Evolutionary conservation across 2,113 vertebrate genomes (phyloP), one percentile per base, ranked within the genome.

Genomic region (Ancistrus triradiatus): DNA sequence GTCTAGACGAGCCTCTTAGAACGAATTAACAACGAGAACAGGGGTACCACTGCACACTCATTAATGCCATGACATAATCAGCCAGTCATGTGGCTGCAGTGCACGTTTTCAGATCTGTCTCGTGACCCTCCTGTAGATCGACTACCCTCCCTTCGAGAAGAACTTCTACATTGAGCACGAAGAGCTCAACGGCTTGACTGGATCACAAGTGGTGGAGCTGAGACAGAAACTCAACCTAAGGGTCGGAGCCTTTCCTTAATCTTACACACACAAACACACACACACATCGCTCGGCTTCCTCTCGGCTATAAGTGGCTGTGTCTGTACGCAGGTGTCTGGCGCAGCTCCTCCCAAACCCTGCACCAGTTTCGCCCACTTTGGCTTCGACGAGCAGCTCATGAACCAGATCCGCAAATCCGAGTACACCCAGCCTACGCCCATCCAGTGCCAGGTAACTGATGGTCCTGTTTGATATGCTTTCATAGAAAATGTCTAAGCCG

Each of bases 321-420:
- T 19, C 50, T 35, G 4, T 15, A 2, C 3, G 56, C 77, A 95
- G 95, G 93, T 98, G 6, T 99, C 96, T 1, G 96, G 96, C 51
- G 96, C 96, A 59, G 95, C 91, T 52, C 93, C 95, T 69, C 96
- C 96, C 42, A 92, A 96, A 72, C 92, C 92, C 58, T 90, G 82
- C 42, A 97, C 93, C 66, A 99, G 96, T 80, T 99, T 99, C 82
- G 96, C 95, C 75, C 96, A 99, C 80, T 98, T 99, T 73, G 86
- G 86, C 17, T 99, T 99, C 73, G 95, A 99, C 74, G 96, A 99
- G 74, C 96, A 97, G 75, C 90, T 99, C 35, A 95, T 97, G 95
- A 92, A 97, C 78, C 92, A 94, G 68, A 99, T 99, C 72, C 90
- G 96, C 79, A 99, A 98, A 83, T 99, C 96, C 0, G 96, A 99